A percentile compares a stretch with the other conserved stretches of the same genome.
phyloP scores from a whole-genome alignment of 2,888 invertebrate species.

The Tenthredo notha region DNA sequence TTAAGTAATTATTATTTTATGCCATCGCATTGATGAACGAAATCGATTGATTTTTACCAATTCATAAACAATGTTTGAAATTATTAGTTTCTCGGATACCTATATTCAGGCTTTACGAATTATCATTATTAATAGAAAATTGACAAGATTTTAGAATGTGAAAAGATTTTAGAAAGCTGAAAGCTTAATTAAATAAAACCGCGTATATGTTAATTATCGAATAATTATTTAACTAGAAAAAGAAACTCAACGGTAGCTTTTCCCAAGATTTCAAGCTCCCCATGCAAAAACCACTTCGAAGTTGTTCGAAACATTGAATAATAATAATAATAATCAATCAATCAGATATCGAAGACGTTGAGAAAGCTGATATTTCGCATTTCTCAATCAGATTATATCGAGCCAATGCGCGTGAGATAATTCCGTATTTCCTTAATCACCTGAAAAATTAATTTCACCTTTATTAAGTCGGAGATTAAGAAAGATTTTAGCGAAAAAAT shows the following conservation, averaged over 20 bases:
- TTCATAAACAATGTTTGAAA: not conserved
- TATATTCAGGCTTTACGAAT: not conserved
- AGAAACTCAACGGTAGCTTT: not conserved
- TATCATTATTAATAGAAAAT: not conserved
- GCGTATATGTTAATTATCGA: not conserved
- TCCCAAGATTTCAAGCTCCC: not conserved
- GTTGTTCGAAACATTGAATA: not conserved
- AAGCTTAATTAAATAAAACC: not conserved
- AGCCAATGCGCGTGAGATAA: not conserved
- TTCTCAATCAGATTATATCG: not conserved
- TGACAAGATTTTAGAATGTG: not conserved
- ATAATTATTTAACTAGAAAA: conserved; percentile 3
- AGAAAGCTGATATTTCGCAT: not conserved
- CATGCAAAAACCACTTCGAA: not conserved
- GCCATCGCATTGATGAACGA: not conserved
- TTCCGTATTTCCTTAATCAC: not conserved
- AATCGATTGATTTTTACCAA: not conserved
- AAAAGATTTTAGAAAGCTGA: conserved; percentile 3
- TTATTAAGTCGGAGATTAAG: not conserved
- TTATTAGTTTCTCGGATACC: not conserved
- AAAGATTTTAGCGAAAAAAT: not conserved
- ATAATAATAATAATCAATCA: too few species aligned
- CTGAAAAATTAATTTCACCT: not conserved
- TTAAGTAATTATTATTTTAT: not conserved
- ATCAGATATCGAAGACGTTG: not conserved